Evolutionary conservation across 2,113 vertebrate species (phyloP), one percentile per base, ranked within the genome.

Genomic region (Mystacornis crossleyi): DNA sequence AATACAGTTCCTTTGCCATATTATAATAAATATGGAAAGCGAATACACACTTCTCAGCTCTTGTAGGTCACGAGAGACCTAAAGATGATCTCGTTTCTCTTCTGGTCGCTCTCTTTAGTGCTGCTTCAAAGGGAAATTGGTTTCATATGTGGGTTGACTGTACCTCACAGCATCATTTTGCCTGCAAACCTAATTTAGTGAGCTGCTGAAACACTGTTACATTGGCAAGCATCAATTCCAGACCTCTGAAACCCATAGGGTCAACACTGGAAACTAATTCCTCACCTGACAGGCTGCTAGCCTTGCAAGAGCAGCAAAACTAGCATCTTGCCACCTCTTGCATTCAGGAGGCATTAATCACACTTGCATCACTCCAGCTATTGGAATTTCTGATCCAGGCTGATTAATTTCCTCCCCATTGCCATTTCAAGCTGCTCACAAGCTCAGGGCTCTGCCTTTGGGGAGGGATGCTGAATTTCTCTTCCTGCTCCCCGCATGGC

Each of bases 261-360:
- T 94, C 83, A 93, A 84, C 25, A 7, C 1, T 34, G 8, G 80
- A 95, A 97, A 92, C 69, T 12, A 90, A 96, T 82, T 95, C 84
- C 84, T 89, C 1, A 16, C 90, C 72, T 92, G 81, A 86, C 87
- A 85, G 81, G 71, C 93, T 91, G 90, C 96, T 84, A 88, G 94
- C 62, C 90, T 96, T 94, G 86, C 94, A 95, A 67, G 55, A 95
- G 82, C 80, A 93, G 82, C 81, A 73, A 79, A 81, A 75, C 90
- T 15, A 93, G 78, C 31, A 21, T 57, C 89, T 89, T 83, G 80
- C 89, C 94, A 96, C 92, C 95, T 95, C 86, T 90, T 47, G 55
- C 26, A 3, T 97, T 95, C 89, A 77, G 86, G 51, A 95, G 82
- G 42, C 79, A 95, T 95, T 97, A 95, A 97, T 97, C 96, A 97